Conservation (phyloP, 2,888 invertebrate species). For the Hyles lineata region DNA sequence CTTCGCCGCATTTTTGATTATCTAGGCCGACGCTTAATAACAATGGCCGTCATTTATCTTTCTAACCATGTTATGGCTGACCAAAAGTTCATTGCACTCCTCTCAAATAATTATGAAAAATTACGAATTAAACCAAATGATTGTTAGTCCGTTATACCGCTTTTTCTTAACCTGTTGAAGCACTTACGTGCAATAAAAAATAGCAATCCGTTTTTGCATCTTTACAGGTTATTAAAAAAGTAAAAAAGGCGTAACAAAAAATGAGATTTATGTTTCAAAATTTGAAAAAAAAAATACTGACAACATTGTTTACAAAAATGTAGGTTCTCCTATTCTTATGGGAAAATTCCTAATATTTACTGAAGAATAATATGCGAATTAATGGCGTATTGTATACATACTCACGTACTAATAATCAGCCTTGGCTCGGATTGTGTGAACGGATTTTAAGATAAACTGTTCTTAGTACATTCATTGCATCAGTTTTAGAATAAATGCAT, state of each 20-base stretch:
- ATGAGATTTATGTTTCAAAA: too few species aligned
- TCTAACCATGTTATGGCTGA: not conserved
- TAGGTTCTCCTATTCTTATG: not conserved
- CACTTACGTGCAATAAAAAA: not conserved
- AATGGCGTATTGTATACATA: conserved; percentile 33
- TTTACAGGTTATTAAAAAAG: too few species aligned
- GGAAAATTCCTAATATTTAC: not conserved
- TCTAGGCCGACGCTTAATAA: not conserved
- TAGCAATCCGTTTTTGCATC: not conserved
- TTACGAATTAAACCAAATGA: not conserved
- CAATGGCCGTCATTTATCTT: not conserved
- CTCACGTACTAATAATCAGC: conserved; percentile 57
- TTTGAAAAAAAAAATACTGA: too few species aligned
- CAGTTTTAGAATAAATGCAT: conserved; percentile 27
- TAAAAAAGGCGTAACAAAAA: too few species aligned
- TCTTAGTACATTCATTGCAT: conserved; percentile 35
- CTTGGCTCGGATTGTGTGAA: conserved; percentile 53
- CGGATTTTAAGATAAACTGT: conserved; percentile 45
- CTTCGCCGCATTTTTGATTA: not conserved
- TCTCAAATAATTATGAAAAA: not conserved
- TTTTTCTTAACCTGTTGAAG: too few species aligned
- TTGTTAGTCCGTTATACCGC: not conserved
- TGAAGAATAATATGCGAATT: not conserved
- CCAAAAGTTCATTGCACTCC: not conserved
- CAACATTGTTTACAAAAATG: too few species aligned